Percentiles rank a stretch among this genome's conserved stretches.
phyloP scores from a whole-genome alignment of 2,888 invertebrate genomes.

The Agrotis exclamationis region DNA sequence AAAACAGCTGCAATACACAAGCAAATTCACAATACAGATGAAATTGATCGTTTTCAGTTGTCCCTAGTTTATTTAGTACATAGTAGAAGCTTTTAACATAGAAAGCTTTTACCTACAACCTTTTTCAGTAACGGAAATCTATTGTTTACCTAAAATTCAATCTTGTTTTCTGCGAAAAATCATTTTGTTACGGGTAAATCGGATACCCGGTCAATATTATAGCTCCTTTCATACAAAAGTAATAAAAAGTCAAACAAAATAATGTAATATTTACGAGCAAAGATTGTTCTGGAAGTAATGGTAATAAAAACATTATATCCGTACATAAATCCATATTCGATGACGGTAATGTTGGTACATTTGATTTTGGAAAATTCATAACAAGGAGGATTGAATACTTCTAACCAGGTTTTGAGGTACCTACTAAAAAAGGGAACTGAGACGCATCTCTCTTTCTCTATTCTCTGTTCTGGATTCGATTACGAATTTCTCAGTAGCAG shows the following conservation, averaged over 20 bases:
- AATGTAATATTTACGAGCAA: slow-evolving; percentile 53
- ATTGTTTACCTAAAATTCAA: slow-evolving; percentile 38
- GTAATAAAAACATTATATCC: slow-evolving; percentile 45
- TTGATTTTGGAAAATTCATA: not conserved
- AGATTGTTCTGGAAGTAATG: slow-evolving; percentile 38
- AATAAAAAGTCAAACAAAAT: slow-evolving; percentile 52
- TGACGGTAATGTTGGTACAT: slow-evolving; percentile 12
- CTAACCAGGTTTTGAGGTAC: no score
- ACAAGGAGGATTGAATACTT: not conserved
- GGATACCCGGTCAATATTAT: slow-evolving; percentile 17
- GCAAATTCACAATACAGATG: slow-evolving; percentile 31
- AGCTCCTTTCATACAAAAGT: slow-evolving; percentile 29
- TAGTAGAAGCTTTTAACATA: slow-evolving; percentile 33
- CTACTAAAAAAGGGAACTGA: no score
- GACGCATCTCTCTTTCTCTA: no score
- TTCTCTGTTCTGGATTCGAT: no score
- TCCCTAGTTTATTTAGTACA: slow-evolving; percentile 34
- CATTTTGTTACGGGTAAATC: not conserved
- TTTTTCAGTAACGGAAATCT: slow-evolving; percentile 23
- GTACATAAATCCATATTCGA: slow-evolving; percentile 38
- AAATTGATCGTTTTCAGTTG: slow-evolving; percentile 42
- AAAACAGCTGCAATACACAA: slow-evolving; percentile 18
- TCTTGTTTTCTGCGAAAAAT: slow-evolving; percentile 6
- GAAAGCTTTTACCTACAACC: slow-evolving; percentile 25
- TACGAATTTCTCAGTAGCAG: no score